A percentile compares a stretch with the other conserved stretches of the same genome.
Conservation (phyloP, 2,888 invertebrate genomes). For the Glyphotaelius pellucidus region DNA sequence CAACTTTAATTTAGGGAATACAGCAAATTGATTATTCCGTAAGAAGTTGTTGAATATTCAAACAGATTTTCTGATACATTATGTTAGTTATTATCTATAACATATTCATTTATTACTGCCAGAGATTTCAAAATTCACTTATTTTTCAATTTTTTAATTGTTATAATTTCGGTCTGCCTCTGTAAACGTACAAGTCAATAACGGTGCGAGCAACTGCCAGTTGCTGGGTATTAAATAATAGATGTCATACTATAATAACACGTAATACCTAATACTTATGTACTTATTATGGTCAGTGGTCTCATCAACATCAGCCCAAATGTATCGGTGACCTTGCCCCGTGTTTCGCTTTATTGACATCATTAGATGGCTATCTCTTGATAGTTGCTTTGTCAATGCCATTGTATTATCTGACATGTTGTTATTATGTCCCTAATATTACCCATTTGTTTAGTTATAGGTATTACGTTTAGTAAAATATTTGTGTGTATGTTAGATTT, state of each 20-base stretch:
- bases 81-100: no score
- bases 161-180: neutral
- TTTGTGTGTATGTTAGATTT: neutral
- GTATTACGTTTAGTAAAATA: neutral
- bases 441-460: neutral
- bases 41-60: no score
- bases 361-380: conserved; percentile 27
- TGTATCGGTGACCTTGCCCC: conserved; percentile 41
- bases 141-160: no score
- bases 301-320: conserved; percentile 30
- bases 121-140: no score
- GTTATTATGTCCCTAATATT: neutral
- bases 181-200: neutral
- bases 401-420: neutral
- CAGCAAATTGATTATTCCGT: no score
- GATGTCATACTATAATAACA: neutral
- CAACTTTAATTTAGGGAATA: no score
- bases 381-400: neutral
- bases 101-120: no score
- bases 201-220: neutral
- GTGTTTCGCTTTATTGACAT: conserved; percentile 43
- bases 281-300: neutral
- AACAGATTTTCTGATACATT: no score
- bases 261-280: neutral
- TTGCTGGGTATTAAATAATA: neutral